Conservation (phyloP, 1,140 invertebrate species). For the Drosophila ogumai region DNA sequence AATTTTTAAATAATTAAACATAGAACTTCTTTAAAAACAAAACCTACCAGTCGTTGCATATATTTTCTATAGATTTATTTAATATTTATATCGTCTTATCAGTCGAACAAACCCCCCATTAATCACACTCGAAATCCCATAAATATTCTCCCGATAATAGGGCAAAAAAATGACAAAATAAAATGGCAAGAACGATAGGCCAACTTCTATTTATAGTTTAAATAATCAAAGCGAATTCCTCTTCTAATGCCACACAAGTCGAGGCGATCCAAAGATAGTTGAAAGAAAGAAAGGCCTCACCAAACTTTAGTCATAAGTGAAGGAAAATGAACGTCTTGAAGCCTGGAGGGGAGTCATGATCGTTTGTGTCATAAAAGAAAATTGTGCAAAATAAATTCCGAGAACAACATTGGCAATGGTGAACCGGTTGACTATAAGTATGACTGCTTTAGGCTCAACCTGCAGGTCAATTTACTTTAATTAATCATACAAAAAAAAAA, state of each 20-base stretch:
- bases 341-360: neutral
- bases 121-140: constrained; percentile 56
- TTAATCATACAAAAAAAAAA: constrained; percentile 54
- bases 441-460: constrained; percentile 22
- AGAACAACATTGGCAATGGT: constrained; percentile 19
- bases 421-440: constrained; percentile 29
- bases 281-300: constrained; percentile 1
- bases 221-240: constrained; percentile 33
- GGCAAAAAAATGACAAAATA: constrained; percentile 44
- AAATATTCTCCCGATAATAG: constrained; percentile 47
- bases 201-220: constrained; percentile 52
- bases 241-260: constrained; percentile 47
- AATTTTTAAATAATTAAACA: too few relatives aligned
- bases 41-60: neutral
- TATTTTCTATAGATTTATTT: neutral
- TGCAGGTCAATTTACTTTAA: constrained; percentile 67
- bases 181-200: constrained; percentile 27
- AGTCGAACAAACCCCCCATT: constrained; percentile 27
- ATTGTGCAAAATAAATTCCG: constrained; percentile 59
- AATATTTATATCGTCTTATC: constrained; percentile 1
- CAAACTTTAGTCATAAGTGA: constrained; percentile 11
- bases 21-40: too few relatives aligned
- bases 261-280: constrained; percentile 2
- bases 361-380: constrained; percentile 44
- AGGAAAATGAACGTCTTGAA: neutral